Evolutionary conservation across 2,797 vertebrate genomes (phyloP), one percentile per base, ranked within the genome.

Genomic region (Rhinichthys osculus): DNA sequence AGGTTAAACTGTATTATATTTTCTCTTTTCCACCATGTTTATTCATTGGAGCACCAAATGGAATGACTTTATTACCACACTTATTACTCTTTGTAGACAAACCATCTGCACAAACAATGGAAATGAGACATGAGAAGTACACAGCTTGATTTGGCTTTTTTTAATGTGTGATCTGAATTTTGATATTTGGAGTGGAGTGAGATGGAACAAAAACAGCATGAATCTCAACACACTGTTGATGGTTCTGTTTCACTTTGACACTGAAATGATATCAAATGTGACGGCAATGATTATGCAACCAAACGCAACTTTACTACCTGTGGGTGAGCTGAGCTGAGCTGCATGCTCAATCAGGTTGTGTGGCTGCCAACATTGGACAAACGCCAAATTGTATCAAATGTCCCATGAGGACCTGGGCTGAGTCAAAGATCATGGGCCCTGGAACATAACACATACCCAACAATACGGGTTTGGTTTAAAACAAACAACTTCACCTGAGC

Each of bases 391-490:
- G 84, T 74, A 82, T 87, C 85, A 85, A 80, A 77, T 40, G 76
- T 86, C 87, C 77, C 81, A 81, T 83, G 83, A 83, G 81, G 67
- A 86, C 76, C 62, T 40, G 86, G 69, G 74, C 69, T 85, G 86
- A 50, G 54, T 83, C 71, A 86, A 80, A 84, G 80, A 80, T 76
- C 85, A 89, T 59, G 83, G 52, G 76, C 59, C 79, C 86, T 90
- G 81, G 42, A 88, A 87, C 80, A 89, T 83, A 89, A 89, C 82
- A 87, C 42, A 90, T 23, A 73, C 82, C 78, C 81, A 67, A 74
- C 40, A 85, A 82, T 69, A 83, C 33, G 59, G 80, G 77, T 80
- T 73, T 85, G 54, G 67, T 84, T 52, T 83, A 54, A 59, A 74
- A 35, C 3, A 38, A 82, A 82, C 38, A 78, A 82, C 52, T 87